Conservation (phyloP, 2,113 vertebrate species). For the Cottus gobio region DNA sequence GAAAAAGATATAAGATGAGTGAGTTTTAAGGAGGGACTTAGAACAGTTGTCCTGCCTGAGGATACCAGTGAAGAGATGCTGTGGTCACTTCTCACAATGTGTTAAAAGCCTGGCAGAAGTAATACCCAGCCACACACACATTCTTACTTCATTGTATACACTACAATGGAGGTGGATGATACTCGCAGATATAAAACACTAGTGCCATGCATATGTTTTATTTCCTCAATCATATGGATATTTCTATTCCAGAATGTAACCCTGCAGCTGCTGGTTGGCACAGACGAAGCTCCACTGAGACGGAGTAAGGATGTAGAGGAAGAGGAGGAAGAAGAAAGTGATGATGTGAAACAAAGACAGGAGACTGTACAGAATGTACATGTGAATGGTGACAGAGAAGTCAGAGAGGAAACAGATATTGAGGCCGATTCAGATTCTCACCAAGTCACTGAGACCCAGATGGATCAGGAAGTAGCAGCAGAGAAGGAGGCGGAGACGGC, state of each 20-base stretch:
- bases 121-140: neutral
- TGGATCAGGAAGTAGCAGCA: conserved; percentile 23
- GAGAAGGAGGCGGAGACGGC: neutral
- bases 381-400: conserved; percentile 47
- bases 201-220: neutral
- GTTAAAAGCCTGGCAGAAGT: neutral
- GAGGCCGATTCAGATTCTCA: neutral
- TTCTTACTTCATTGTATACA: neutral
- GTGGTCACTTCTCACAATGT: neutral
- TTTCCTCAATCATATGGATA: neutral
- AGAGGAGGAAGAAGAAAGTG: conserved; percentile 51
- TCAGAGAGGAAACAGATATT: conserved; percentile 24
- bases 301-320: conserved; percentile 65
- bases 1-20: neutral
- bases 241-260: conserved; percentile 87
- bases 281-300: conserved; percentile 49
- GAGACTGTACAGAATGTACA: conserved; percentile 22
- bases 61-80: neutral
- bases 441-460: conserved; percentile 19
- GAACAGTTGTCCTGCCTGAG: neutral
- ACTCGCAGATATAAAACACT: neutral
- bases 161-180: neutral
- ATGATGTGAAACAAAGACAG: conserved; percentile 19
- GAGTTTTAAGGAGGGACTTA: neutral
- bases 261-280: conserved; percentile 85